A percentile compares a stretch with the other conserved stretches of the same genome.
These are phyloP conservation scores for Lepisosteus osseus DNA, from an alignment of 2,113 vertebrate genomes.

Conservation along the genomic window DNA sequence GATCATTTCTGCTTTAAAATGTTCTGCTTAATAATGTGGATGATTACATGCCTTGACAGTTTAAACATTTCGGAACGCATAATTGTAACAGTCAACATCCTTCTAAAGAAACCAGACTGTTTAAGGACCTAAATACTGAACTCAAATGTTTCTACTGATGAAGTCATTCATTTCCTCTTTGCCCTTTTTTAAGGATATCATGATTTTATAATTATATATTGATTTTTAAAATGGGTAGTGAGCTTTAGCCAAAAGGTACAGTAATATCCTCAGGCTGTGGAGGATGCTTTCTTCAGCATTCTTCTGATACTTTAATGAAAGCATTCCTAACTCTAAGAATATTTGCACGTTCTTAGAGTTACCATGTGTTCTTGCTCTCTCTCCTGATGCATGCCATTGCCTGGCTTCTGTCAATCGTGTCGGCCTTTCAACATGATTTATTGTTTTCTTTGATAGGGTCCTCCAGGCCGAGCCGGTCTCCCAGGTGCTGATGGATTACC, in stretches of 20 bases:
- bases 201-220: no score
- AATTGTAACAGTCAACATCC: no score
- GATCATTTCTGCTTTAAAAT: no score
- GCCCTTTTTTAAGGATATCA: no score
- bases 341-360: not conserved
- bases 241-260: not conserved
- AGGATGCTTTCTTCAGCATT: not conserved
- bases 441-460: constrained; percentile 68
- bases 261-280: not conserved
- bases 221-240: no score
- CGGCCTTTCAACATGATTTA: not conserved
- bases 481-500: constrained; percentile 91
- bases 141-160: no score
- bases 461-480: constrained; percentile 85
- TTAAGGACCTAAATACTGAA: no score
- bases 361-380: not conserved
- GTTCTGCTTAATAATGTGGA: no score
- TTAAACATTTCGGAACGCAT: no score
- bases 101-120: no score
- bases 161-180: no score
- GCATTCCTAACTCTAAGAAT: not conserved
- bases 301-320: not conserved
- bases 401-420: not conserved
- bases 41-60: no score
- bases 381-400: not conserved